Evolutionary conservation across 2,797 vertebrate species (phyloP).

Genomic region (Sebastes diploproa): DNA sequence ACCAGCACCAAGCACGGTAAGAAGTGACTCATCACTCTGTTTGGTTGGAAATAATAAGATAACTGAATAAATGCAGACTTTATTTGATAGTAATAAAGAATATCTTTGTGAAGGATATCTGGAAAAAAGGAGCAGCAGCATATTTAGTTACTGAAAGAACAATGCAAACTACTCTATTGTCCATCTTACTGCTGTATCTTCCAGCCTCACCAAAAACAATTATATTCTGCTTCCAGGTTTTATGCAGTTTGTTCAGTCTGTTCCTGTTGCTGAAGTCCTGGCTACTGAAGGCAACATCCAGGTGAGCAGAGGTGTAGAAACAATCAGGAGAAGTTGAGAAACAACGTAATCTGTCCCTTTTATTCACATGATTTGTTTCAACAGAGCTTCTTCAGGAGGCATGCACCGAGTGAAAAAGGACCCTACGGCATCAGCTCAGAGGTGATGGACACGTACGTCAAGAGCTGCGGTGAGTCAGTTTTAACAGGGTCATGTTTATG

Average conservation of each 20-base stretch:
- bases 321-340: accelerated
- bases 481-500: too few relatives aligned
- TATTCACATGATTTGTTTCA: not conserved
- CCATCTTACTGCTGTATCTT: not conserved
- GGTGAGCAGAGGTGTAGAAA: slow-evolving; percentile 72
- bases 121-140: accelerated
- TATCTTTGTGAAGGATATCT: not conserved
- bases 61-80: not conserved
- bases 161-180: not conserved
- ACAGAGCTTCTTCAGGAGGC: slow-evolving; percentile 97
- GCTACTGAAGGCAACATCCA: slow-evolving; percentile 98
- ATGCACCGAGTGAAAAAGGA: slow-evolving; percentile 95
- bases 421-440: slow-evolving; percentile 96
- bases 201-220: not conserved
- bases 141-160: not conserved
- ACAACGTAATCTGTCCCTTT: not conserved
- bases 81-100: not conserved
- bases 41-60: not conserved
- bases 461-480: slow-evolving; percentile 92
- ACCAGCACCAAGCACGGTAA: slow-evolving; percentile 98
- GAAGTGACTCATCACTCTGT: not conserved
- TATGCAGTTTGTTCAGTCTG: slow-evolving; percentile 99
- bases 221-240: slow-evolving; percentile 83
- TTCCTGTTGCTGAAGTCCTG: slow-evolving; percentile 97
- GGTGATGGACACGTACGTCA: slow-evolving; percentile 99